A percentile compares a stretch with the other conserved stretches of the same genome.
Evolutionary conservation across 2,113 vertebrate genomes (phyloP).

Genomic region (Amazona vittata): DNA sequence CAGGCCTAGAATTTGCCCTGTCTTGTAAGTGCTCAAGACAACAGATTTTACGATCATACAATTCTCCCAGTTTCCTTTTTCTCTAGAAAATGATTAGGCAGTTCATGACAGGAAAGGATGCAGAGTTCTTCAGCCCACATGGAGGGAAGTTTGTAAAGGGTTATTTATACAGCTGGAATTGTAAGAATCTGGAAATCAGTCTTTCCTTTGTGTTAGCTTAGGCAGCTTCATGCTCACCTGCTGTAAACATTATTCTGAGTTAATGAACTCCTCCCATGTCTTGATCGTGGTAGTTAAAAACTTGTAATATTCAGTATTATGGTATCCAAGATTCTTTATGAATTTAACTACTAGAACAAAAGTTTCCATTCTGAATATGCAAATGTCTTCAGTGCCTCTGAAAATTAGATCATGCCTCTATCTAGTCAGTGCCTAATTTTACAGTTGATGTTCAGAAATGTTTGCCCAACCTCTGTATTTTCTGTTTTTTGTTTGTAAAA

Average conservation of each 20-base stretch:
- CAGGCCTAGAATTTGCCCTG: neutral
- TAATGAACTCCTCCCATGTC: constrained; percentile 37
- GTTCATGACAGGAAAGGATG: neutral
- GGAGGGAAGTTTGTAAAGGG: constrained; percentile 10
- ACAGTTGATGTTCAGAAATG: constrained; percentile 63
- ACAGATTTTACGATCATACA: neutral
- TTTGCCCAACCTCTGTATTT: constrained; percentile 67
- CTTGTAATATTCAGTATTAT: constrained; percentile 25
- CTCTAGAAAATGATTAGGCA: neutral
- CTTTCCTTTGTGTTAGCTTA: neutral
- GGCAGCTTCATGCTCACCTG: constrained; percentile 28
- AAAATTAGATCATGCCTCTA: constrained; percentile 57
- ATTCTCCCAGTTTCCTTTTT: neutral
- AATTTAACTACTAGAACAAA: constrained; percentile 47
- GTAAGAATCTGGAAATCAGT: constrained; percentile 19
- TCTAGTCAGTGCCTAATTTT: constrained; percentile 66
- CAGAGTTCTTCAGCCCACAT: neutral
- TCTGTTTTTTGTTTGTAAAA: constrained; percentile 57
- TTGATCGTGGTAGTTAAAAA: constrained; percentile 2
- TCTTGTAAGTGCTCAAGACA: neutral
- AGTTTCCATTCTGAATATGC: constrained; percentile 60
- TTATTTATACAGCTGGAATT: constrained; percentile 43
- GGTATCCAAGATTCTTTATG: constrained; percentile 31
- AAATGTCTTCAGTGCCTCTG: constrained; percentile 57
- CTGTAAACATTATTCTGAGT: neutral